Base-by-base conservation (phyloP, 2,113 vertebrate species). In the Tragelaphus buxtoni region DNA sequence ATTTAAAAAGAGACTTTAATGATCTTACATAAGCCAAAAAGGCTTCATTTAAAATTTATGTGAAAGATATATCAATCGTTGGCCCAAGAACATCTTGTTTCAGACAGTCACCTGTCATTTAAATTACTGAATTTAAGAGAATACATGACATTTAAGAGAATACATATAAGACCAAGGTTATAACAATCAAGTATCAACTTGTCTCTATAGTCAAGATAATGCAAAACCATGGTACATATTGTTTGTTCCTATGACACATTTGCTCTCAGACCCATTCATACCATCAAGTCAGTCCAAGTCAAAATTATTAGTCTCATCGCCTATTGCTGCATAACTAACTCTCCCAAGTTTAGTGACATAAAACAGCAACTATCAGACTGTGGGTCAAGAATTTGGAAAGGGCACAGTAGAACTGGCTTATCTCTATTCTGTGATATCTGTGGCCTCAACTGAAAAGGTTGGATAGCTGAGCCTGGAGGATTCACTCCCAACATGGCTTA, bases 21-120 rank as follows among this genome's bases (percentile, higher is more conserved):
- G 18, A 96, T 91, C 65, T 90, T 56, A 81, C 16, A 53, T 14
- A 87, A 95, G n/a, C 28, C 92, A 65, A 47, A 91, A 81, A 82
- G 18, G 63, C 39, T 94, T 94, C 35, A 90, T 83, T 93, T 93
- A 92, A 69, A 95, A 76, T 95, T 79, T 80, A 47, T n/a, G 22
- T 56, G 47, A 16, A 83, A 35, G 47, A 83, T 72, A 9, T 49
- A 82, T 92, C 24, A 1, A 77, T 77, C 22, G 12, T 88, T 92
- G 61, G 60, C 63, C 51, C 45, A 58, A 72, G 76, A 94, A 58
- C 22, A 12, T 92, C 56, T 81, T 55, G 12, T 92, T 95, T 81
- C 53, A 72, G 74, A 88, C 53, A 81, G 60, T 88, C 4, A 87
- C 0, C 30, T 72, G 49, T 72, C 60, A 69, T 76, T 96, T 84